Evolutionary conservation across 1,140 invertebrate species (phyloP), one percentile per base, ranked within the genome.

Genomic region (Tribolium castaneum): DNA sequence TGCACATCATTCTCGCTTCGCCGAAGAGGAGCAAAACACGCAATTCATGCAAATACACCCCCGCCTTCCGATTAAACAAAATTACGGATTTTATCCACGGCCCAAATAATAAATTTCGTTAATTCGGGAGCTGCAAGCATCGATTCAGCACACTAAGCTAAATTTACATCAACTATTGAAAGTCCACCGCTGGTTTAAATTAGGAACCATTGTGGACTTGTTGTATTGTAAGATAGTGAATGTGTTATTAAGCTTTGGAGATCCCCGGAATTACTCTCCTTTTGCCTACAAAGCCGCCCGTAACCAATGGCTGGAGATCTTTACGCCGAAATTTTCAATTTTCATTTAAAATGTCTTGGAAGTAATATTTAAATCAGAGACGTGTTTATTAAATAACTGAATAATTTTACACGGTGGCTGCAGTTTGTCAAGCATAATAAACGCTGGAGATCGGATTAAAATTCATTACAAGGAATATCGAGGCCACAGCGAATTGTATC

Each of bases 151-250:
- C 10, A 35, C 59, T 66, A 66, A 66, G 30, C 59, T 12, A 9
- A 66, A 66, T 66, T 35, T 66, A 66, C 59, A 35, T 66, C 59
- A 35, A 66, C 59, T 66, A 66, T 66, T 66, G 59, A 66, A 14
- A 12, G 59, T 66, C 59, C 59, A 12, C 12, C n/a, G n/a, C 30
- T 12, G 30, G 59, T 14, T 66, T 66, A 66, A 66, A 66, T 66
- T 66, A 66, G 25, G 25, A 35, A 66, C 13, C 59, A 35, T 34
- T 66, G 59, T 66, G 34, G 30, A 22, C n/a, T 35, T 35, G 56
- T 30, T 62, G 59, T 66, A 66, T 66, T 66, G 59, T 66, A 66
- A 35, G 59, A 66, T 35, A 66, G 59, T 66, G 59, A 66, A 66
- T 66, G 59, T 35, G 30, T 35, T 35, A 35, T 66, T 66, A 66